Base-by-base conservation (phyloP, 2,797 vertebrate species). In the Bucorvus abyssinicus region DNA sequence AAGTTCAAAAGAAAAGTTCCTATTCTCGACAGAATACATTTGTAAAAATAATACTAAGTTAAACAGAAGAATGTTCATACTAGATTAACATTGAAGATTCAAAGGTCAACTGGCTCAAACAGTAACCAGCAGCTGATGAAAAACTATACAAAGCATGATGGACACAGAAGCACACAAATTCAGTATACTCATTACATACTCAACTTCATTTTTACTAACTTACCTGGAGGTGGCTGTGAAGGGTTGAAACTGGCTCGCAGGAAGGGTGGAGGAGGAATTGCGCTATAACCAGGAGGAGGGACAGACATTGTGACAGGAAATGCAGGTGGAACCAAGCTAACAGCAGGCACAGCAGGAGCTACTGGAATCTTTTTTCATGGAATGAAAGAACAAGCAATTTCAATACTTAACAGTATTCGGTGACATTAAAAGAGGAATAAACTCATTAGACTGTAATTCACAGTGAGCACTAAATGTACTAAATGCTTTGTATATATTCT, bases 211-310 rank as follows among this genome's bases (percentile, higher is more conserved):
- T 61, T 50, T 45, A 53, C 15, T 53, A 5, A 77, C 96, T 97
- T 98, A 99, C 99, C 99, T 96, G 99, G 99, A 61, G 99, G 99
- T 93, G 99, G 99, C 47, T 99, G 99, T 29, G 99, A 98, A 92
- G 99, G 98, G 93, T 99, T 99, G 96, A 99, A 99, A 90, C 98
- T 97, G 3, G 99, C 98, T 87, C 99, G 98, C 64, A 99, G 97
- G 96, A 99, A 99, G 32, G 99, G 99, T 89, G 98, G 98, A 55
- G 99, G 99, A 40, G 99, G 99, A 21, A 98, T 96, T 32, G 97
- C 92, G 18, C 98, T 99, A 47, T 98, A 99, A 73, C 99, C 99
- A 88, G 99, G 99, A 84, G 99, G 99, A 65, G 99, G 99, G 89
- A 99, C 99, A 11, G 99, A 95, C 99, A 99, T 99, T 27, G 98